phyloP scores from a whole-genome alignment of 2,888 invertebrate genomes.

The Argyra leucocephala region DNA sequence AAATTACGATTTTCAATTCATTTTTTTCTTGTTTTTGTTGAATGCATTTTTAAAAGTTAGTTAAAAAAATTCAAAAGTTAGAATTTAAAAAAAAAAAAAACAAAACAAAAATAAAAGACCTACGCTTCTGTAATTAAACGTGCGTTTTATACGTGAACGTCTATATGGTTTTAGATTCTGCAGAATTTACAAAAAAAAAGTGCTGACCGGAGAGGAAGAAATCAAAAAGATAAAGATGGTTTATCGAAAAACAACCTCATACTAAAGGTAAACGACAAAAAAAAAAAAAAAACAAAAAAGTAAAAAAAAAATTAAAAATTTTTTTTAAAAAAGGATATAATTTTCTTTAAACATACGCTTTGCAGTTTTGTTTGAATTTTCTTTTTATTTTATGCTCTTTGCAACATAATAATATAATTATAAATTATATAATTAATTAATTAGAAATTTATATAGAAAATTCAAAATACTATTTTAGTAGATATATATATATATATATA shows the following conservation, averaged over 20 bases:
- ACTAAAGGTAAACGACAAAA: constrained; percentile 74
- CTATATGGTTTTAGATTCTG: constrained; percentile 80
- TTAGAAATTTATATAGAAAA: constrained; percentile 11
- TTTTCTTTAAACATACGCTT: constrained; percentile 23
- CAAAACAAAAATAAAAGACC: not conserved
- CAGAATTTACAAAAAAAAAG: constrained; percentile 98
- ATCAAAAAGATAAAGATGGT: constrained; percentile 90
- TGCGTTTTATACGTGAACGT: constrained; percentile 6
- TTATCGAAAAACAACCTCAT: constrained; percentile 95
- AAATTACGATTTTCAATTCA: not conserved
- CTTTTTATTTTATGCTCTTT: constrained; percentile 11
- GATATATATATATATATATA: not conserved
- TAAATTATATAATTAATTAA: not conserved
- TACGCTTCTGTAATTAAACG: not conserved
- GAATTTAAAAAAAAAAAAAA: not conserved
- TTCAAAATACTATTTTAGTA: not conserved
- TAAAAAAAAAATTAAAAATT: constrained; percentile 24
- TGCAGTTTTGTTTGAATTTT: constrained; percentile 19
- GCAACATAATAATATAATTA: not conserved
- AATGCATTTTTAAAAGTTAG: not conserved
- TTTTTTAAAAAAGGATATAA: constrained; percentile 22
- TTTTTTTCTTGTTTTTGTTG: not conserved
- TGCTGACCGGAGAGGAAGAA: constrained; percentile 93
- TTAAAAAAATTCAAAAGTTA: not conserved
- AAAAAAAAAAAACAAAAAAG: constrained; percentile 22